Evolutionary conservation across 2,113 vertebrate genomes (phyloP).

Genomic region (Lepus europaeus): DNA sequence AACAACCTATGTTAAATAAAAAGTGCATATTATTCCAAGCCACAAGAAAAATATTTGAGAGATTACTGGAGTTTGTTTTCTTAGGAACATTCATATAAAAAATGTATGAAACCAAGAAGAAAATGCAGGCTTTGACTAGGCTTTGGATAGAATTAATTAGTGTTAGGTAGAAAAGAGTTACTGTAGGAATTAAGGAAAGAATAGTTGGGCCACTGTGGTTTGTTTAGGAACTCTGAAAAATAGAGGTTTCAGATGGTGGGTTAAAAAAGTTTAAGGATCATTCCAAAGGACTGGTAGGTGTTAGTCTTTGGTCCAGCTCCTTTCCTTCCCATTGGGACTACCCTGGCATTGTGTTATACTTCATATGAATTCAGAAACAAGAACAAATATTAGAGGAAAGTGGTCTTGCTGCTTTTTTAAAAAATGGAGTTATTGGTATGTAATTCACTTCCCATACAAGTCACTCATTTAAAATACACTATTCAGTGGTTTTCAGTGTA

Average conservation of each 20-base stretch:
- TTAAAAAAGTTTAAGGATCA: neutral
- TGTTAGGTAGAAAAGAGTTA: slow-evolving; percentile 22
- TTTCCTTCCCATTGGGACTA: neutral
- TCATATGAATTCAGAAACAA: neutral
- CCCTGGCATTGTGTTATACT: neutral
- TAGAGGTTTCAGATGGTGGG: slow-evolving; percentile 28
- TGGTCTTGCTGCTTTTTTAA: neutral
- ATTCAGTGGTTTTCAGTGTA: neutral
- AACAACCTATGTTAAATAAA: neutral
- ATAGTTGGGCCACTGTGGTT: slow-evolving; percentile 3
- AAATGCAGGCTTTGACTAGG: neutral
- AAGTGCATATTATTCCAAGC: slow-evolving; percentile 36
- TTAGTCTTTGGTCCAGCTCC: neutral
- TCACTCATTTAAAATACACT: neutral
- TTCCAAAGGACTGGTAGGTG: neutral
- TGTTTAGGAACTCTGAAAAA: slow-evolving; percentile 50
- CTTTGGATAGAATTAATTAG: slow-evolving; percentile 57
- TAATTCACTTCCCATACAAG: neutral
- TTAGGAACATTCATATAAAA: neutral
- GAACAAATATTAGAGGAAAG: neutral
- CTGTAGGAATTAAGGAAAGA: slow-evolving; percentile 42
- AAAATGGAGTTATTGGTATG: neutral
- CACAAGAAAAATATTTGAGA: slow-evolving; percentile 14
- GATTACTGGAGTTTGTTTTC: slow-evolving; percentile 22
- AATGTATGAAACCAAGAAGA: slow-evolving; percentile 10